Evolutionary conservation across 2,113 vertebrate genomes (phyloP).

Genomic region (Bothrops jararaca): DNA sequence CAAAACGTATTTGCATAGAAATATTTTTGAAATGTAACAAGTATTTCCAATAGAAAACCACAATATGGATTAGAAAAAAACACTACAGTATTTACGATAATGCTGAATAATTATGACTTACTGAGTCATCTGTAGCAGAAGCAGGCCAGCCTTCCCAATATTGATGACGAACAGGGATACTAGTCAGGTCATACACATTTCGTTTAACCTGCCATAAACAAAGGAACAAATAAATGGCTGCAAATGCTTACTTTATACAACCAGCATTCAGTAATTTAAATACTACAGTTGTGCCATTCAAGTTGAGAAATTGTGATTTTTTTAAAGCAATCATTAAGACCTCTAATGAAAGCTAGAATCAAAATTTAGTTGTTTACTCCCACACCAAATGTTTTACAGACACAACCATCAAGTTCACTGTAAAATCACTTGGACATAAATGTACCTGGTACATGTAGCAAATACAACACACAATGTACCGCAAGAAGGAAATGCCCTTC

Average conservation of each 20-base stretch:
- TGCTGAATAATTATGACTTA: conserved; percentile 68
- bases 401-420: neutral
- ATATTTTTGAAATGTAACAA: neutral
- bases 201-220: conserved; percentile 83
- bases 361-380: neutral
- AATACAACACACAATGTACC: neutral
- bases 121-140: conserved; percentile 88
- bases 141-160: conserved; percentile 96
- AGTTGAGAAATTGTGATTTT: neutral
- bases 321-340: neutral
- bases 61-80: neutral
- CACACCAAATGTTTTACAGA: neutral
- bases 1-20: neutral
- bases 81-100: neutral
- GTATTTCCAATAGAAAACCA: neutral
- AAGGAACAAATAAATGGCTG: neutral
- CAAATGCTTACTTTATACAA: neutral
- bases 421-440: neutral
- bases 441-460: neutral
- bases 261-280: neutral
- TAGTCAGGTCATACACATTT: conserved; percentile 96
- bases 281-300: neutral
- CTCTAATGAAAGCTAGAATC: neutral
- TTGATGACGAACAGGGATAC: conserved; percentile 97
- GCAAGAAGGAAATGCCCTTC: neutral